phyloP scores from a whole-genome alignment of 2,113 vertebrate genomes.

The Petrocephalus zakoni region DNA sequence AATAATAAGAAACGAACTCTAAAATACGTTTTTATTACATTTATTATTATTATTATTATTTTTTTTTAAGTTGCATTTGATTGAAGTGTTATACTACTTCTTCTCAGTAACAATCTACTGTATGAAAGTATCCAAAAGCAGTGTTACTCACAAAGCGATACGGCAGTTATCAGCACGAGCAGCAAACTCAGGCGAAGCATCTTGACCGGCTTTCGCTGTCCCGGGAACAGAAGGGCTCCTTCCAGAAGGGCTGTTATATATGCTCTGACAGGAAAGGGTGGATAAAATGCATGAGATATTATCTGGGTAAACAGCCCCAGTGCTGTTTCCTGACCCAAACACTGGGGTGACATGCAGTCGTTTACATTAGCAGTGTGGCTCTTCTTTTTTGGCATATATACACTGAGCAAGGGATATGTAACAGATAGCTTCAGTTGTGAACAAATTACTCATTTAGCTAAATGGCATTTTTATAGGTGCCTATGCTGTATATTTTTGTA shows the following conservation, averaged over 20 bases:
- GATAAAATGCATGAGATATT: not conserved
- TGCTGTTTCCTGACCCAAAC: not conserved
- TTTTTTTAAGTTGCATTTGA: no score
- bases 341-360: not conserved
- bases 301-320: not conserved
- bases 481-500: not conserved
- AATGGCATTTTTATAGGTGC: not conserved
- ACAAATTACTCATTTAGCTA: not conserved
- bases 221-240: no score
- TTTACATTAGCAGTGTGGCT: not conserved
- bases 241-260: no score
- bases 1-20: not conserved
- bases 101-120: not conserved
- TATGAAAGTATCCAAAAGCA: not conserved
- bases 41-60: no score
- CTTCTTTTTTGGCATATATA: not conserved
- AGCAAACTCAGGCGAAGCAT: constrained; percentile 25
- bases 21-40: no score
- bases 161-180: constrained; percentile 24
- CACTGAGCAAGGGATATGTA: not conserved
- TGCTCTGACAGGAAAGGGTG: not conserved
- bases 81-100: not conserved
- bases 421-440: not conserved
- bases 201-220: not conserved
- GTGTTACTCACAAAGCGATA: constrained; percentile 31